A percentile compares a stretch with the other conserved stretches of the same genome.
phyloP scores from a whole-genome alignment of 2,113 vertebrate genomes.

The Jaculus jaculus region DNA sequence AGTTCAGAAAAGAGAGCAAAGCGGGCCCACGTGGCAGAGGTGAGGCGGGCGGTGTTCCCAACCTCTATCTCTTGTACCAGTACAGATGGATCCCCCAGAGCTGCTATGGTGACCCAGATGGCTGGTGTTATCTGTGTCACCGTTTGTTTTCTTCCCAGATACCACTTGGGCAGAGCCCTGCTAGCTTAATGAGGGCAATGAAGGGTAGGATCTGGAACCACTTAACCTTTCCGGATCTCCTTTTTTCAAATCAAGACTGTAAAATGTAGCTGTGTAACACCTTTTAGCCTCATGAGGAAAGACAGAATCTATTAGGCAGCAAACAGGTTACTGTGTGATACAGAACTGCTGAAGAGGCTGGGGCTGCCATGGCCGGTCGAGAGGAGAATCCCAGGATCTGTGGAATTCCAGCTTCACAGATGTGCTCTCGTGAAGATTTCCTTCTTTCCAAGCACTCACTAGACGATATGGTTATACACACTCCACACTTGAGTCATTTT shows the following conservation, averaged over 20 bases:
- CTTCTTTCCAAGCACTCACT: slow-evolving; percentile 52
- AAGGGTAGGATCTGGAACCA: slow-evolving; percentile 34
- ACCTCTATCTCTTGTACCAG: background rate
- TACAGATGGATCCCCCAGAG: slow-evolving; percentile 57
- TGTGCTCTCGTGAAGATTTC: slow-evolving; percentile 2
- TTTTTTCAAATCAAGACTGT: background rate
- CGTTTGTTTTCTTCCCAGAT: slow-evolving; percentile 63
- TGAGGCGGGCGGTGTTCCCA: background rate
- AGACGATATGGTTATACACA: slow-evolving; percentile 11
- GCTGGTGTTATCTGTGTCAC: slow-evolving; percentile 71
- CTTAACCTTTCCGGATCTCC: slow-evolving; percentile 45
- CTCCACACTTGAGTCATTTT: slow-evolving; percentile 11
- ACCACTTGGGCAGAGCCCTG: slow-evolving; percentile 3
- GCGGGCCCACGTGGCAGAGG: background rate
- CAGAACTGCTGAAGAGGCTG: background rate
- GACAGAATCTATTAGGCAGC: background rate
- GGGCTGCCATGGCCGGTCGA: background rate
- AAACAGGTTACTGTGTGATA: background rate
- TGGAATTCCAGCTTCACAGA: slow-evolving; percentile 39
- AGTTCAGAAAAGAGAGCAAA: background rate
- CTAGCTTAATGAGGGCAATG: slow-evolving; percentile 69
- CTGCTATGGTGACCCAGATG: slow-evolving; percentile 75
- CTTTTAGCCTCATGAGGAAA: slow-evolving; percentile 15
- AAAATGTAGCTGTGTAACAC: background rate
- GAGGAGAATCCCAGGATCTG: background rate